phyloP scores from a whole-genome alignment of 2,888 invertebrate species.

The Cryptophagus acutangulus region DNA sequence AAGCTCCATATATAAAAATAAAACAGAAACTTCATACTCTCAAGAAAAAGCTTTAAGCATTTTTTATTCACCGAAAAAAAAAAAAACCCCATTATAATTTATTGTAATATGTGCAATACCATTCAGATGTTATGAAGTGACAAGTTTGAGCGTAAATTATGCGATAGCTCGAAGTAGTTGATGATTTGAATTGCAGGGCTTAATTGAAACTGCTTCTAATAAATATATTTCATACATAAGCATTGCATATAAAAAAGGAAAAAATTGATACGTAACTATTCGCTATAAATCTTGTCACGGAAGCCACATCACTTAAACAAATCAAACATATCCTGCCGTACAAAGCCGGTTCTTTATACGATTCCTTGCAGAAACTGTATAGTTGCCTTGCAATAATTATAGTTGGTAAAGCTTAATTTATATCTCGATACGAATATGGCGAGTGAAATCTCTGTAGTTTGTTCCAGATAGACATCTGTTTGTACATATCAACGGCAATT shows the following conservation, averaged over 20 bases:
- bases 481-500: constrained; percentile 10
- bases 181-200: too few species aligned
- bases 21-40: too few species aligned
- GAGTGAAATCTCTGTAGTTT: constrained; percentile 25
- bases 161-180: too few species aligned
- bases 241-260: neutral
- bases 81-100: too few species aligned
- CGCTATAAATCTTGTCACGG: constrained; percentile 8
- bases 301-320: constrained; percentile 7
- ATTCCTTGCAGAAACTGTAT: neutral
- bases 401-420: constrained; percentile 18
- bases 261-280: too few species aligned
- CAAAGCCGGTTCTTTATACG: constrained; percentile 8
- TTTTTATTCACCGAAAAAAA: too few species aligned
- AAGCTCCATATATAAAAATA: too few species aligned
- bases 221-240: neutral
- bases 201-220: neutral
- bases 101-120: too few species aligned
- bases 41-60: too few species aligned
- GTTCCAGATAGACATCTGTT: constrained; percentile 30
- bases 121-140: too few species aligned
- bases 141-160: too few species aligned
- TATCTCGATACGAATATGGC: constrained; percentile 25
- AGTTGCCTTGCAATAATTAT: constrained; percentile 9
- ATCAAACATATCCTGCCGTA: constrained; percentile 8